A percentile compares a stretch with the other conserved stretches of the same genome.
phyloP scores from a whole-genome alignment of 2,797 vertebrate genomes.

The Tangara arthus region DNA sequence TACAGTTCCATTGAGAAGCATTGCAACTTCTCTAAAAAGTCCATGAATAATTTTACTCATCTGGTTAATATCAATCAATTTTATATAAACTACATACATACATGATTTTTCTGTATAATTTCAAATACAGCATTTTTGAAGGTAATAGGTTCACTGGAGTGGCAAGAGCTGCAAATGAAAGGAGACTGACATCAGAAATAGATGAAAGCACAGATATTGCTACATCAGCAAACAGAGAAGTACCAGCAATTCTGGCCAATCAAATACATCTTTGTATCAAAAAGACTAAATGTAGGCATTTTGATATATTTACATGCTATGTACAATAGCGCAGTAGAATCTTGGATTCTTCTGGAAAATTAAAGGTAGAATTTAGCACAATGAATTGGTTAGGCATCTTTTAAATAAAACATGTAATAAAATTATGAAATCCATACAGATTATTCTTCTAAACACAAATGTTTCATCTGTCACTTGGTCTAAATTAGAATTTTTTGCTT shows the following conservation, averaged over 20 bases:
- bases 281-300: neutral
- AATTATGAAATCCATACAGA: neutral
- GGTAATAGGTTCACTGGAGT: neutral
- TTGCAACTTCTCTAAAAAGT: neutral
- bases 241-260: neutral
- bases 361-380: neutral
- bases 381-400: neutral
- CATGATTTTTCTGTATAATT: neutral
- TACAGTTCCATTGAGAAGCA: neutral
- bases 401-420: neutral
- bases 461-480: neutral
- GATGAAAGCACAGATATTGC: neutral
- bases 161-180: neutral
- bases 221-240: neutral
- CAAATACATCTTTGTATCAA: neutral
- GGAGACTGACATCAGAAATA: constrained; percentile 14
- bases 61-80: neutral
- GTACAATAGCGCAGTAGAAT: neutral
- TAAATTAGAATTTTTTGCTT: neutral
- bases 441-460: neutral
- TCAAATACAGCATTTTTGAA: neutral
- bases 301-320: neutral
- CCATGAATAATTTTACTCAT: neutral
- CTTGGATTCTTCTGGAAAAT: neutral
- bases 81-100: neutral